These are phyloP conservation scores for Micromys minutus DNA, from an alignment of 2,113 vertebrate species.

Conservation along the genomic window DNA sequence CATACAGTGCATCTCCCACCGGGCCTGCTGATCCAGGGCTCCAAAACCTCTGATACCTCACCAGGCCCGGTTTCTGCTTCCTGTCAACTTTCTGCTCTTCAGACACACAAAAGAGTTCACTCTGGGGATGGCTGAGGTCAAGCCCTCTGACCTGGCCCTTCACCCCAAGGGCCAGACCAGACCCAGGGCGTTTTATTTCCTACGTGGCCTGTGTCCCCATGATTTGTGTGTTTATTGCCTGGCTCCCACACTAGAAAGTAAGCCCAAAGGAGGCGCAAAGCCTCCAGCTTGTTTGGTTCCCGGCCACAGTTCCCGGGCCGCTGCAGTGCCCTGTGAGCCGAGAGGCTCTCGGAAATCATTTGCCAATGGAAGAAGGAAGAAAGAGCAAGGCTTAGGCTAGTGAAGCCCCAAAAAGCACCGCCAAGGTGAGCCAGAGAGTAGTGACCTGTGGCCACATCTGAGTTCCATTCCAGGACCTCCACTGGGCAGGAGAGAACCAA, in stretches of 20 bases:
- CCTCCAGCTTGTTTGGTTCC: neutral
- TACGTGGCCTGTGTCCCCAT: neutral
- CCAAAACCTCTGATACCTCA: neutral
- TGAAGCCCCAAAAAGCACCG: neutral
- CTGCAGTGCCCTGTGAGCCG: neutral
- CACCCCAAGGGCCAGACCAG: neutral
- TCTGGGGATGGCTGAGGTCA: neutral
- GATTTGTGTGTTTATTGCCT: neutral
- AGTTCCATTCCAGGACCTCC: neutral
- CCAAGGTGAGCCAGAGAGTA: neutral
- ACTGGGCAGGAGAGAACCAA: neutral
- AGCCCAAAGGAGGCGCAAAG: neutral
- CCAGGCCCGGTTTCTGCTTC: neutral
- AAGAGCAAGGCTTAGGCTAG: neutral
- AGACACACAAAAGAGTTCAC: neutral
- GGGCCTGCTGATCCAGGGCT: neutral
- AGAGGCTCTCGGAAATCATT: slow-evolving; percentile 3
- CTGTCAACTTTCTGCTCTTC: neutral
- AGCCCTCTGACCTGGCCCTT: slow-evolving; percentile 3
- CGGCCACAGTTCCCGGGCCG: neutral
- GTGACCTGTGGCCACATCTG: neutral
- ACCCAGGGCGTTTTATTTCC: neutral
- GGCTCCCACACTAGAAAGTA: neutral
- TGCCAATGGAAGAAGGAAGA: neutral
- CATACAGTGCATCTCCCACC: neutral